Evolutionary conservation across 2,888 invertebrate genomes (phyloP), one percentile per base, ranked within the genome.

Genomic region (Horisme vitalbata): DNA sequence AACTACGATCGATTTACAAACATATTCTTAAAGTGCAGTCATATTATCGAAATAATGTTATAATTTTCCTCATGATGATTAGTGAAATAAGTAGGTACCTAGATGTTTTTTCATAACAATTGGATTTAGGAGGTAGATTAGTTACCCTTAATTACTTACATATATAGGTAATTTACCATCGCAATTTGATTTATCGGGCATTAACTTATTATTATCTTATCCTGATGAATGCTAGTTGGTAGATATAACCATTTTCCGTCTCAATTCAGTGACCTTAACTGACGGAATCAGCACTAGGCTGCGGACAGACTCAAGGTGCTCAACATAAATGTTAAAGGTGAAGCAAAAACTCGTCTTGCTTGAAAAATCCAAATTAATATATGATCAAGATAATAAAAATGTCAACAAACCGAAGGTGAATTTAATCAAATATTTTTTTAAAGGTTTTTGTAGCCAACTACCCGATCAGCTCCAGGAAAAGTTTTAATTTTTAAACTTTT

Each of bases 401-500:
- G 77, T 68, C 77, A 77, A 73, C 70, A 79, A 75, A 73, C 75
- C 69, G 73, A 80, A 83, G 79, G 77, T 74, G 65, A 68, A 59
- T 50, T 49, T 54, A 55, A 48, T 52, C 34, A 44, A 34, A 52
- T 35, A 28, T n/a, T n/a, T n/a, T n/a, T n/a, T n/a, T n/a, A n/a
- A n/a, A n/a, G n/a, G n/a, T n/a, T n/a, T n/a, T n/a, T n/a, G n/a
- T n/a, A n/a, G n/a, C n/a, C n/a, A n/a, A n/a, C n/a, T n/a, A n/a
- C n/a, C n/a, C n/a, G n/a, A n/a, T n/a, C n/a, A n/a, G n/a, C n/a
- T n/a, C n/a, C n/a, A n/a, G n/a, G n/a, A n/a, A n/a, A n/a, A n/a
- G n/a, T n/a, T n/a, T n/a, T n/a, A n/a, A n/a, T n/a, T n/a, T n/a
- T n/a, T n/a, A n/a, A n/a, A n/a, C n/a, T n/a, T n/a, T n/a, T n/a